Percentiles rank a stretch among this genome's conserved stretches.
Evolutionary conservation across 2,113 vertebrate genomes (phyloP).

Genomic region (Prinia subflava): DNA sequence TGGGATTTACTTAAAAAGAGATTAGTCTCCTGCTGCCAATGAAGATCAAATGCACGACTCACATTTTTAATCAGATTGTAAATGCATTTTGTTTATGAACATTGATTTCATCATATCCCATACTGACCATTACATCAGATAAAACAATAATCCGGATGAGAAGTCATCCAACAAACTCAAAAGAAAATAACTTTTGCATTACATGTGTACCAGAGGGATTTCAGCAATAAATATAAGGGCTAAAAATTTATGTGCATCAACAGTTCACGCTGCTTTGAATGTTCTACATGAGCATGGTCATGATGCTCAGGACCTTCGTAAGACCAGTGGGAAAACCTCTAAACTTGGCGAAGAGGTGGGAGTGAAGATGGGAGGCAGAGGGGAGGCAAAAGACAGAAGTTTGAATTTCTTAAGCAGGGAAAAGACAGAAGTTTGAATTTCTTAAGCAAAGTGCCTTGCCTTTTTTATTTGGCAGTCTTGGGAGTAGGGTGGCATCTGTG

Average conservation of each 20-base stretch:
- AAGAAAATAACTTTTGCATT: not conserved
- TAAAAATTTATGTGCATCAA: not conserved
- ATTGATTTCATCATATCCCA: not conserved
- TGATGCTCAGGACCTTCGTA: not conserved
- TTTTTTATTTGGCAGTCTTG: not conserved
- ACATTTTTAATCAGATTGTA: not conserved
- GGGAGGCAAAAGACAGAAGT: not conserved
- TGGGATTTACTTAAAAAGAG: not conserved
- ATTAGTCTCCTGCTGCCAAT: not conserved
- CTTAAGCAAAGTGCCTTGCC: not conserved
- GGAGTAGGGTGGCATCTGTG: not conserved
- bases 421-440: not conserved
- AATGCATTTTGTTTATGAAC: not conserved
- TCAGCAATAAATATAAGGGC: not conserved
- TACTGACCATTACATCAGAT: not conserved
- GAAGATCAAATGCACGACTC: not conserved
- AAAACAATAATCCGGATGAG: not conserved
- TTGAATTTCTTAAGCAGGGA: not conserved
- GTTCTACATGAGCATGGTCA: not conserved
- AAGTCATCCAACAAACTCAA: not conserved
- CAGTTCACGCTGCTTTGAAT: not conserved
- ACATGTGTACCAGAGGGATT: not conserved
- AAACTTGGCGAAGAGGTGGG: fast-evolving
- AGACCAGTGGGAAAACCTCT: not conserved
- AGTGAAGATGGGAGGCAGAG: fast-evolving